These are phyloP conservation scores for Cervus canadensis DNA, from an alignment of 2,113 vertebrate genomes.

Conservation along the genomic window DNA sequence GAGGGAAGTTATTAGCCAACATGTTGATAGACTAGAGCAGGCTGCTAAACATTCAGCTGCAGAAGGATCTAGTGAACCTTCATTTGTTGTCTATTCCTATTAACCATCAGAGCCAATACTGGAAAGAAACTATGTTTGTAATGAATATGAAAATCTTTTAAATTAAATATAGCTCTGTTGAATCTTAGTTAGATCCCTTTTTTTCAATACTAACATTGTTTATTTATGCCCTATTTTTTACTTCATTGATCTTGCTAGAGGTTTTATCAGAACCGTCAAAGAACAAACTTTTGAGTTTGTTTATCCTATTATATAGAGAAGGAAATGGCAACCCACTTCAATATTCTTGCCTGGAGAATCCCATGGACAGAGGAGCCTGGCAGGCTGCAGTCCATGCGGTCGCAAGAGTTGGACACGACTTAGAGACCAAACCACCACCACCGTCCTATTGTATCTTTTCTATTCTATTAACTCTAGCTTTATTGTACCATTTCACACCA, in stretches of 20 bases:
- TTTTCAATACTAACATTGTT: not conserved
- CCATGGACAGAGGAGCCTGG: not conserved
- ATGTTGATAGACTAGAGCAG: not conserved
- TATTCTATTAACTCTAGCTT: not conserved
- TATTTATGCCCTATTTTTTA: not conserved
- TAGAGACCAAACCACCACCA: not conserved
- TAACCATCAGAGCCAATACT: not conserved
- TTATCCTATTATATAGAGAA: not conserved
- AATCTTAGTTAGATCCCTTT: not conserved
- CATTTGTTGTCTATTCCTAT: not conserved
- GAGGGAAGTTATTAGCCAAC: not conserved
- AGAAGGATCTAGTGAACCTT: not conserved
- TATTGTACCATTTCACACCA: not conserved
- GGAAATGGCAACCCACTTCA: not conserved
- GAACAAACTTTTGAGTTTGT: not conserved
- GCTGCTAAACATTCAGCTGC: not conserved
- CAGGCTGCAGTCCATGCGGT: not conserved
- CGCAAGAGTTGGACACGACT: not conserved
- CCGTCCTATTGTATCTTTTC: not conserved
- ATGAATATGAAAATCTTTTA: not conserved
- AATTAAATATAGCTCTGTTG: not conserved
- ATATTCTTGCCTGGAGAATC: not conserved
- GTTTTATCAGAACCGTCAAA: not conserved
- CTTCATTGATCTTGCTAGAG: not conserved
- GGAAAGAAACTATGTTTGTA: not conserved